Evolutionary conservation across 2,888 invertebrate species (phyloP).

Genomic region (Parapristionchus giblindavisi): DNA sequence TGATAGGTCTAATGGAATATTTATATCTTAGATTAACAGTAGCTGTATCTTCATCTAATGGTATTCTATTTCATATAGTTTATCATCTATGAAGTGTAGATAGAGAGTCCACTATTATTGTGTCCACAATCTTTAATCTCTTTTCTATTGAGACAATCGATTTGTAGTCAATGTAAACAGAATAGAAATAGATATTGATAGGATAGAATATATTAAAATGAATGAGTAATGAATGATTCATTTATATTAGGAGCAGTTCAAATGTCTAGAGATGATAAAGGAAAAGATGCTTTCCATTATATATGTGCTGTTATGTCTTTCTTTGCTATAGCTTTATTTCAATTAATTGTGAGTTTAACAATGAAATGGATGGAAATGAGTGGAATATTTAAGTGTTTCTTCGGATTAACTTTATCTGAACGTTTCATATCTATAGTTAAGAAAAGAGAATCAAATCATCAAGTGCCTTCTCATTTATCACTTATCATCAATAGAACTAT

Average conservation of each 20-base stretch:
- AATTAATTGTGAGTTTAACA: constrained; percentile 49
- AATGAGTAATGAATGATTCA: too few relatives aligned
- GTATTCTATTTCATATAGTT: background rate
- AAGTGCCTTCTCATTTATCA: constrained; percentile 1
- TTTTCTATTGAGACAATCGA: too few relatives aligned
- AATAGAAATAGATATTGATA: too few relatives aligned
- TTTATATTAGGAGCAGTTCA: constrained; percentile 18
- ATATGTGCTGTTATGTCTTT: constrained; percentile 60
- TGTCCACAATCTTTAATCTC: too few relatives aligned
- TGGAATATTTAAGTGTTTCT: constrained; percentile 60
- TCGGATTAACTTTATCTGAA: constrained; percentile 63
- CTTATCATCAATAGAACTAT: constrained; percentile 21
- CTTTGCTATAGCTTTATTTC: constrained; percentile 58
- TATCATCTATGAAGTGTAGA: too few relatives aligned
- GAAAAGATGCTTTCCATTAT: constrained; percentile 63
- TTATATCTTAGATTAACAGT: constrained; percentile 58
- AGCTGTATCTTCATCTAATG: constrained; percentile 24
- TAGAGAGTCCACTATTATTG: too few relatives aligned
- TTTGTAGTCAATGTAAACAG: too few relatives aligned
- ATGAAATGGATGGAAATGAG: background rate
- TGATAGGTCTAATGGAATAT: constrained; percentile 63
- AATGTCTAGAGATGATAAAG: constrained; percentile 26
- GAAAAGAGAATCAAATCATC: background rate
- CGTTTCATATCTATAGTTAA: constrained; percentile 4
- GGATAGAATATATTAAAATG: too few relatives aligned